Conservation (phyloP, 2,888 invertebrate genomes). For the Schizotus pectinicornis region DNA sequence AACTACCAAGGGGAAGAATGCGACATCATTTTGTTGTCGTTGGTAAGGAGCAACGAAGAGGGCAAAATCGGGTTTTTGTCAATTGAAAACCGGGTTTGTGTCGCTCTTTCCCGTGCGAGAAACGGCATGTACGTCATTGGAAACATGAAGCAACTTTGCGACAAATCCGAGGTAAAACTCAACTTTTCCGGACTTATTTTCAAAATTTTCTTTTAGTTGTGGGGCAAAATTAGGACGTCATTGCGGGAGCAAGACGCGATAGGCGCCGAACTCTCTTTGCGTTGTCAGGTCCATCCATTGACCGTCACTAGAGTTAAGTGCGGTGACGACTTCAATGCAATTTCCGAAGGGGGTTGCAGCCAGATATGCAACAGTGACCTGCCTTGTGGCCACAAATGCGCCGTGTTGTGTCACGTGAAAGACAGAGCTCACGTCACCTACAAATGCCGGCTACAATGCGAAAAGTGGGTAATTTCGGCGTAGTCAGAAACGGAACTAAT, state of each 20-base stretch:
- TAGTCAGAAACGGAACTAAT: not conserved
- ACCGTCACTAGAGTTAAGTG: slow-evolving; percentile 54
- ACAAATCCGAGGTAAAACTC: slow-evolving; percentile 56
- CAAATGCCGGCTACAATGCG: slow-evolving; percentile 61
- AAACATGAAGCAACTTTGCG: slow-evolving; percentile 67
- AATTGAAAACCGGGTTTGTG: slow-evolving; percentile 76
- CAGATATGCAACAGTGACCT: slow-evolving; percentile 58
- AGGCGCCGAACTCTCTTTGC: slow-evolving; percentile 60
- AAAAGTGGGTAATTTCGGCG: slow-evolving; percentile 54
- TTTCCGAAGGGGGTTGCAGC: slow-evolving; percentile 69
- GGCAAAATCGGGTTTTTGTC: slow-evolving; percentile 74
- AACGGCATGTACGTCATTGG: slow-evolving; percentile 77
- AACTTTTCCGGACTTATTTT: slow-evolving; percentile 4
- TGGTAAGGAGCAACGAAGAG: slow-evolving; percentile 76
- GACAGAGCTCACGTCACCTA: slow-evolving; percentile 62
- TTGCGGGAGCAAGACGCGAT: slow-evolving; percentile 62
- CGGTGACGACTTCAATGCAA: slow-evolving; percentile 58
- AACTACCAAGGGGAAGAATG: slow-evolving; percentile 85
- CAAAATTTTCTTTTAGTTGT: slow-evolving; percentile 53
- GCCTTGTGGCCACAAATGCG: slow-evolving; percentile 69
- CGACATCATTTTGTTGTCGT: slow-evolving; percentile 77
- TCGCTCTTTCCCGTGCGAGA: slow-evolving; percentile 77
- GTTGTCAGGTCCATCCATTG: slow-evolving; percentile 62
- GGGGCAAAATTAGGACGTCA: slow-evolving; percentile 63
- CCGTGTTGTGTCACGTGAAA: slow-evolving; percentile 65